Conservation (phyloP, 92 coral and sea anemone genomes). For the Zoanthus gigantus region DNA sequence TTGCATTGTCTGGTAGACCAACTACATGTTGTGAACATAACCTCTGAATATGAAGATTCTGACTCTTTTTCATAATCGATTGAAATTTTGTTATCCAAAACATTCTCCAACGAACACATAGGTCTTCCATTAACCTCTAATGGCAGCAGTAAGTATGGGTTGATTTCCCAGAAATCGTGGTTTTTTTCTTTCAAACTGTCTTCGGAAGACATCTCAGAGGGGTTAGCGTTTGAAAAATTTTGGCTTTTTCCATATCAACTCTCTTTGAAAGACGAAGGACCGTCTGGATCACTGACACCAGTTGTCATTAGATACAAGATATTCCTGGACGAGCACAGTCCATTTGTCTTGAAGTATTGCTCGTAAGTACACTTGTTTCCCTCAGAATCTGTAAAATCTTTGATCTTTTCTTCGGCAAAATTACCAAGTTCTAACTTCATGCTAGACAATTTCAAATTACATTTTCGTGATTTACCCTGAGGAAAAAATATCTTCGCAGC, state of each 20-base stretch:
- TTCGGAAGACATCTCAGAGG: conserved; percentile 3
- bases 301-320: conserved; percentile 3
- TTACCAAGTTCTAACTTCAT: neutral
- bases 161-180: conserved; percentile 12
- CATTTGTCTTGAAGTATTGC: conserved; percentile 10
- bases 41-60: conserved; percentile 22
- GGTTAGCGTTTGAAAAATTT: neutral
- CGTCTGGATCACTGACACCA: neutral
- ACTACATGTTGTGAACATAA: conserved; percentile 11
- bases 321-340: conserved; percentile 10
- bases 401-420: conserved; percentile 8
- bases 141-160: neutral
- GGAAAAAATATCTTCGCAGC: conserved; percentile 26
- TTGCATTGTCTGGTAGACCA: conserved; percentile 18
- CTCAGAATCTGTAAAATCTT: conserved; percentile 10
- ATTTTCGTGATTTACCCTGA: neutral
- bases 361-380: conserved; percentile 8
- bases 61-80: conserved; percentile 16
- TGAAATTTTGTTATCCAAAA: neutral
- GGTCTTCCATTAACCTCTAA: neutral
- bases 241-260: conserved; percentile 1
- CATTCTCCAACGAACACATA: neutral
- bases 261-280: conserved; percentile 6
- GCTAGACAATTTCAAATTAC: conserved; percentile 5
- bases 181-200: neutral